phyloP scores from a whole-genome alignment of 2,888 invertebrate genomes.

The Microplitis deprimator region DNA sequence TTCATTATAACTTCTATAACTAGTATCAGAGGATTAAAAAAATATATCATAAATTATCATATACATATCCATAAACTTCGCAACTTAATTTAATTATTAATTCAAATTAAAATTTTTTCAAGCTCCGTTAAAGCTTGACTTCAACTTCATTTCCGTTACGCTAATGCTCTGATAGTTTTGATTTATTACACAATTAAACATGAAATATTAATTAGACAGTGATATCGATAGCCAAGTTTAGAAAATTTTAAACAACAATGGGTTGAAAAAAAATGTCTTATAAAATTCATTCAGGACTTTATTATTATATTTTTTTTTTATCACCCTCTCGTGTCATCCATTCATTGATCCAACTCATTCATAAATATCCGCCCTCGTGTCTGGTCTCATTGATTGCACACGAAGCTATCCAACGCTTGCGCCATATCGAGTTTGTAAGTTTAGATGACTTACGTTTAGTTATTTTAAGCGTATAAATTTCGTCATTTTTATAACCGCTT shows the following conservation, averaged over 20 bases:
- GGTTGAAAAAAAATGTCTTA: background rate
- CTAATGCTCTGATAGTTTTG: background rate
- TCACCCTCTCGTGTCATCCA: conserved; percentile 30
- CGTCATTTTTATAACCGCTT: background rate
- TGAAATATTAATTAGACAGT: background rate
- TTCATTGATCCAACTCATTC: conserved; percentile 42
- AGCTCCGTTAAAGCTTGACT: no score
- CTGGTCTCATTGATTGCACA: conserved; percentile 34
- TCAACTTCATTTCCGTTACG: background rate
- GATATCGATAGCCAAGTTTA: background rate
- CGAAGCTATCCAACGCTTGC: conserved; percentile 18
- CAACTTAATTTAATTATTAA: no score
- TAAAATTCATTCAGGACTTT: background rate
- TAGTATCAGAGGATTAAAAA: background rate
- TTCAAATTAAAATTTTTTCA: no score
- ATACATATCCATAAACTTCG: no score
- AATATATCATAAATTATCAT: no score
- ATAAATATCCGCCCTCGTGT: conserved; percentile 38
- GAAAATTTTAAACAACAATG: background rate
- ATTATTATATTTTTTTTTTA: background rate
- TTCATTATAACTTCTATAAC: conserved; percentile 18
- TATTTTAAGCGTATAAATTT: background rate
- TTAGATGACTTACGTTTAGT: background rate
- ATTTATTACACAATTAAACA: background rate
- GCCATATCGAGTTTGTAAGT: conserved; percentile 8